phyloP scores from a whole-genome alignment of 2,797 vertebrate species.

The Arrhamphus sclerolepis region DNA sequence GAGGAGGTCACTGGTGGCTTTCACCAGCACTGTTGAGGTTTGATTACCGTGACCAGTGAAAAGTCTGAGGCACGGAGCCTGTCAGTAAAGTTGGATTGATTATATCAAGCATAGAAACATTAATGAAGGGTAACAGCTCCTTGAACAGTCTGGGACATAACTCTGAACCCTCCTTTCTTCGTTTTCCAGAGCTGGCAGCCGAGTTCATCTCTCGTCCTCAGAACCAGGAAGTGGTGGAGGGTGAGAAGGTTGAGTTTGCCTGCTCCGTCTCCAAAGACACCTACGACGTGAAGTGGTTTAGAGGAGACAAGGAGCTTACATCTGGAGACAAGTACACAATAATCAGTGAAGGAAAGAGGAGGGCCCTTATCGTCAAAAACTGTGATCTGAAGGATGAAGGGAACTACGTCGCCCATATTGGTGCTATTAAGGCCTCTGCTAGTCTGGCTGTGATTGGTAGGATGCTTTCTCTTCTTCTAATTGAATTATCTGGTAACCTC shows the following conservation, averaged over 20 bases:
- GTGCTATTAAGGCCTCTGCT: conserved; percentile 88
- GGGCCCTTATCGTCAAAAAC: conserved; percentile 87
- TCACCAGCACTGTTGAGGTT: too few species aligned
- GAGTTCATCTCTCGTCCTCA: conserved; percentile 95
- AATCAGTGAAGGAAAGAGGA: conserved; percentile 91
- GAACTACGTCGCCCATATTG: conserved; percentile 86
- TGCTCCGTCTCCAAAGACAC: conserved; percentile 96
- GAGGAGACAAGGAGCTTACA: conserved; percentile 84
- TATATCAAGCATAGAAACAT: too few species aligned
- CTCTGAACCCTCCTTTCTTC: not conserved
- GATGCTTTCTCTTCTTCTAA: conserved; percentile 24
- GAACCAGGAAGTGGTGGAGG: conserved; percentile 92
- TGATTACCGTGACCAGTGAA: too few species aligned
- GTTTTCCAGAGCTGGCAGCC: conserved; percentile 89
- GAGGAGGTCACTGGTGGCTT: too few species aligned
- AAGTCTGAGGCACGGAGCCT: too few species aligned
- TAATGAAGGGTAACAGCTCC: too few species aligned
- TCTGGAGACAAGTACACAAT: conserved; percentile 89
- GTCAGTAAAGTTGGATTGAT: too few species aligned
- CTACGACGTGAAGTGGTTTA: conserved; percentile 92
- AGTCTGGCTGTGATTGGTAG: conserved; percentile 91
- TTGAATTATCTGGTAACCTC: too few species aligned
- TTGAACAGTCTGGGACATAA: too few species aligned
- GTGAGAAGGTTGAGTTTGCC: conserved; percentile 92
- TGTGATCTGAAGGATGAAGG: conserved; percentile 89